Evolutionary conservation across 2,113 vertebrate species (phyloP).

Genomic region (Macquaria australasica): DNA sequence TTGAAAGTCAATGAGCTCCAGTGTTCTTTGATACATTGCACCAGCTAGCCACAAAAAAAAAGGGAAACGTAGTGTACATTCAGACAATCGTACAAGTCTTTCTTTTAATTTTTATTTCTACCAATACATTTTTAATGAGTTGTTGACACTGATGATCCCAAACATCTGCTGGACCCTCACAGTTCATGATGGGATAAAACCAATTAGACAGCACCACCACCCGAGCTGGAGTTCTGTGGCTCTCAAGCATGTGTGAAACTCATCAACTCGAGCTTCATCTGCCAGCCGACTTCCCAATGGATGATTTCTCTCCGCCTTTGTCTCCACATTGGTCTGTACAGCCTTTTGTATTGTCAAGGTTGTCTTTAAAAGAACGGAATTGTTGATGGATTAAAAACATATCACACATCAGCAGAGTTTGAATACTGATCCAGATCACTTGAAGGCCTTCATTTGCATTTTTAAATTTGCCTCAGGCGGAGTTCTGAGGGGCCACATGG

Average conservation of each 20-base stretch:
- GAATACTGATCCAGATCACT: conserved; percentile 43
- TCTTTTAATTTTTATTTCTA: conserved; percentile 40
- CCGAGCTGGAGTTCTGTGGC: conserved; percentile 59
- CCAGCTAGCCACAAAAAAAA: conserved; percentile 10
- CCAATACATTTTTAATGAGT: conserved; percentile 81
- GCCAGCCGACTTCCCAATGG: conserved; percentile 56
- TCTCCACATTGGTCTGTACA: conserved; percentile 44
- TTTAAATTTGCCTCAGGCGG: conserved; percentile 56
- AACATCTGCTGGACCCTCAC: conserved; percentile 83
- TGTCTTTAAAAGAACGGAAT: conserved; percentile 46
- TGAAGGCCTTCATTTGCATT: conserved; percentile 62
- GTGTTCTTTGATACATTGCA: conserved; percentile 64
- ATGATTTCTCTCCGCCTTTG: conserved; percentile 39
- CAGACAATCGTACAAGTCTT: conserved; percentile 21
- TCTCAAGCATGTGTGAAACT: conserved; percentile 62
- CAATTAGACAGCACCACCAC: conserved; percentile 75
- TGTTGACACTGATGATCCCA: conserved; percentile 81
- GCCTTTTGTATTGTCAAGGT: conserved; percentile 56
- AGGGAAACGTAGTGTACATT: conserved; percentile 39
- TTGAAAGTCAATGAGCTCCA: conserved; percentile 79
- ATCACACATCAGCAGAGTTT: conserved; percentile 14
- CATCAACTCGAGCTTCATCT: conserved; percentile 59
- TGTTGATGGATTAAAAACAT: conserved; percentile 52
- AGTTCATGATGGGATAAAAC: conserved; percentile 79
- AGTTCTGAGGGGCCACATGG: conserved; percentile 16